Evolutionary conservation across 2,113 vertebrate genomes (phyloP).

Genomic region (Chitala chitala): DNA sequence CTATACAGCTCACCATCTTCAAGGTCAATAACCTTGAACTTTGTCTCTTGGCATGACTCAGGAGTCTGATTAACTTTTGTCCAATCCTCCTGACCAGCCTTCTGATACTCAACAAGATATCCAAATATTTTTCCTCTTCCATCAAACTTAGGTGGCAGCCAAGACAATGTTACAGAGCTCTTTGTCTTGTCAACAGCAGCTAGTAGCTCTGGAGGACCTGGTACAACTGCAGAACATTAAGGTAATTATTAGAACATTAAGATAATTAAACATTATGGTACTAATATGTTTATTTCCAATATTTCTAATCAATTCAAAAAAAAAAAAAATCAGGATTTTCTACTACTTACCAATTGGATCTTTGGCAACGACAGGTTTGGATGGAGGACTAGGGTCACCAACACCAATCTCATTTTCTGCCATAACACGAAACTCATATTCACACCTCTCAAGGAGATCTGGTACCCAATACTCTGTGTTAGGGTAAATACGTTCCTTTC

Average conservation of each 20-base stretch:
- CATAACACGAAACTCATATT: slow-evolving; percentile 95
- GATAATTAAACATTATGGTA: background rate
- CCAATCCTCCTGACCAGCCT: slow-evolving; percentile 89
- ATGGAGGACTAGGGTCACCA: slow-evolving; percentile 90
- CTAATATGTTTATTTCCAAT: background rate
- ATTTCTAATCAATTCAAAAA: background rate
- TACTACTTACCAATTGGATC: slow-evolving; percentile 83
- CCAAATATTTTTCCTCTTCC: slow-evolving; percentile 93
- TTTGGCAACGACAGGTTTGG: slow-evolving; percentile 90
- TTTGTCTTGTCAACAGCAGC: slow-evolving; percentile 83
- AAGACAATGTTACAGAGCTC: slow-evolving; percentile 83
- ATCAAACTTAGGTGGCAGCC: slow-evolving; percentile 83
- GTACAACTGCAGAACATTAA: slow-evolving; percentile 66
- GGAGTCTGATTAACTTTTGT: slow-evolving; percentile 85
- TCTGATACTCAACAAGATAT: slow-evolving; percentile 92
- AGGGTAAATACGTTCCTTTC: slow-evolving; percentile 76
- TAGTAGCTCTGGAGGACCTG: slow-evolving; percentile 82
- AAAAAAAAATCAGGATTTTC: background rate
- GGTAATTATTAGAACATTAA: background rate
- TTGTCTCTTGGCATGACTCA: slow-evolving; percentile 89
- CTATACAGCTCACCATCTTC: slow-evolving; percentile 82
- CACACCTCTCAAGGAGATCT: slow-evolving; percentile 87
- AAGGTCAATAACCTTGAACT: slow-evolving; percentile 80
- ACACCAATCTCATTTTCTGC: slow-evolving; percentile 91
- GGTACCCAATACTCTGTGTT: slow-evolving; percentile 82